Base-by-base conservation (phyloP, 2,888 invertebrate species). In the Protophormia terraenovae region DNA sequence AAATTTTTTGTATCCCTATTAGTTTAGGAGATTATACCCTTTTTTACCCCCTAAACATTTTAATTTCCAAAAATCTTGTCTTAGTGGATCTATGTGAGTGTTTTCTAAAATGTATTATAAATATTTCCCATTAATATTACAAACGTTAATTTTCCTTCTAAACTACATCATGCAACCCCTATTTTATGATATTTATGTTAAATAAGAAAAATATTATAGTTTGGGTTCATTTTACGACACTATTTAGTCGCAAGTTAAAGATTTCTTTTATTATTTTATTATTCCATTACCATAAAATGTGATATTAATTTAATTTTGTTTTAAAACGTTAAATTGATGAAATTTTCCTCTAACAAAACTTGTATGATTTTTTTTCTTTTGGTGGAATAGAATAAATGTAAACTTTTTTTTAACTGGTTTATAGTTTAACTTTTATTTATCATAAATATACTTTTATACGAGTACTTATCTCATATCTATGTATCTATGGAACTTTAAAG, bases 241-340 rank as follows among this genome's bases (percentile, higher is more conserved):
- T 38, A 66, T 53, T 69, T 55, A 29, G 47, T 58, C 16, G 53
- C 32, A 66, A 77, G 58, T 55, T 67, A 53, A 55, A 29, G 35
- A 73, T 64, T 72, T 72, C 14, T 29, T 69, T 69, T 50, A 55
- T 73, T 29, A 53, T 78, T 83, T 78, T 78, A 78, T 78, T 58
- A 16, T 78, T 60, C 45, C 45, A 78, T 73, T 73, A 69, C 29
- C 62, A 67, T 78, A 72, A 83, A 78, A 78, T 24, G 24, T 41
- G 32, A 47, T 38, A 73, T 73, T 67, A 66, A 76, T 45, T 82
- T 69, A 45, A 60, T 76, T 82, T 71, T 72, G 8, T 71, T 69
- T 67, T 79, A 47, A 69, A 62, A 62, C 60, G 10, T 35, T 58
- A 64, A 73, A 47, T 16, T 80, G 45, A 6, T 66, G 22, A 73